A percentile compares a stretch with the other conserved stretches of the same genome.
These are phyloP conservation scores for Trididemnum nubilum DNA, from an alignment of 23 tunicate genomes.

Conservation along the genomic window DNA sequence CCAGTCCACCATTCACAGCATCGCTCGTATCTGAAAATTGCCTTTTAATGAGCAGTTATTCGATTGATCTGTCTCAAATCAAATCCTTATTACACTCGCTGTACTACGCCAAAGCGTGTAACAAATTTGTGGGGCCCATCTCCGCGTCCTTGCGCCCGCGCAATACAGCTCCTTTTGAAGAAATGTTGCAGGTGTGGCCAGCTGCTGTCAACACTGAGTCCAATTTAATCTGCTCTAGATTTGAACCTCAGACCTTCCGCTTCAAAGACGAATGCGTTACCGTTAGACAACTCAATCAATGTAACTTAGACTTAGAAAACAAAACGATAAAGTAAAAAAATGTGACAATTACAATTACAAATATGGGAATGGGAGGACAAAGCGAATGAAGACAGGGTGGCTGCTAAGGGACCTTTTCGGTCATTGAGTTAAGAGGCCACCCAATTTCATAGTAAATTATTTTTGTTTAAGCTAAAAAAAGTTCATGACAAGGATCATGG, in stretches of 20 bases:
- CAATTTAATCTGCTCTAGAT: neutral
- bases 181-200: neutral
- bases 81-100: neutral
- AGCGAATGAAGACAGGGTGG: too few species aligned
- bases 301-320: too few species aligned
- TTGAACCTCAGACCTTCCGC: neutral
- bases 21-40: neutral
- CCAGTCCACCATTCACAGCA: slow-evolving; percentile 98
- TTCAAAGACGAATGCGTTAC: neutral
- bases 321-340: too few species aligned
- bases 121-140: neutral
- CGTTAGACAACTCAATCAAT: neutral
- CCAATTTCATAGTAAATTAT: too few species aligned
- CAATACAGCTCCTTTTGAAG: neutral
- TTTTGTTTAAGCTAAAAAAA: too few species aligned
- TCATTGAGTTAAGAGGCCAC: too few species aligned
- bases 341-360: too few species aligned
- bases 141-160: neutral
- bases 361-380: too few species aligned
- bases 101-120: neutral
- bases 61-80: neutral
- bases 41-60: too few species aligned
- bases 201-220: neutral
- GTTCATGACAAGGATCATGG: too few species aligned
- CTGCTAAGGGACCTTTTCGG: too few species aligned